phyloP scores from a whole-genome alignment of 2,797 vertebrate genomes.

The Dendrocincla fuliginosa region DNA sequence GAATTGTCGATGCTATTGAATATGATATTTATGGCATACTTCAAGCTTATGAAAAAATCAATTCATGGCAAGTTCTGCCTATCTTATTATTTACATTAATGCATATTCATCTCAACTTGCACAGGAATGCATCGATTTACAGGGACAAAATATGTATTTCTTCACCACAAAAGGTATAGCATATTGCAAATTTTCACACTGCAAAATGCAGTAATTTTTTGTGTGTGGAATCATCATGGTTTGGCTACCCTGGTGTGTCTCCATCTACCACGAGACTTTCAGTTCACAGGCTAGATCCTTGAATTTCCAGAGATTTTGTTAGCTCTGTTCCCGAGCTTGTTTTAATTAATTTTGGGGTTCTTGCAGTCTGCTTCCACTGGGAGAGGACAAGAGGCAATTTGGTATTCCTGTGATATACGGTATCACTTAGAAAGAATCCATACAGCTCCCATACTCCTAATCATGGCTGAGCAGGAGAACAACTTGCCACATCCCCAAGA shows the following conservation, averaged over 20 bases:
- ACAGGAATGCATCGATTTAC: neutral
- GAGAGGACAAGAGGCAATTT: neutral
- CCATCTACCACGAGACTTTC: neutral
- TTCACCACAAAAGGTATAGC: neutral
- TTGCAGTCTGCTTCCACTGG: neutral
- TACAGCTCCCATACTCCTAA: neutral
- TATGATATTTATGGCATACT: neutral
- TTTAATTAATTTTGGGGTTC: neutral
- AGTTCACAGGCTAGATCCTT: neutral
- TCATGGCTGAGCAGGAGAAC: neutral
- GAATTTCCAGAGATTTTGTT: neutral
- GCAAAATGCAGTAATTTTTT: neutral
- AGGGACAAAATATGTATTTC: neutral
- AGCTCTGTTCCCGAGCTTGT: neutral
- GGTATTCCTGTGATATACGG: neutral
- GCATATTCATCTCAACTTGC: conserved; percentile 4
- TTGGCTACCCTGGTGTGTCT: neutral
- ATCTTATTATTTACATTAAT: conserved; percentile 7
- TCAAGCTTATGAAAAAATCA: neutral
- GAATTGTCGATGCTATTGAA: neutral
- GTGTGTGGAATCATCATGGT: neutral
- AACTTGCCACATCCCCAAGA: neutral
- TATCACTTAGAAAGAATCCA: neutral
- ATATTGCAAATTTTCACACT: neutral
- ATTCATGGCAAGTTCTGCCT: neutral